Evolutionary conservation across 2,797 vertebrate species (phyloP).

Genomic region (Oreochromis mossambicus): DNA sequence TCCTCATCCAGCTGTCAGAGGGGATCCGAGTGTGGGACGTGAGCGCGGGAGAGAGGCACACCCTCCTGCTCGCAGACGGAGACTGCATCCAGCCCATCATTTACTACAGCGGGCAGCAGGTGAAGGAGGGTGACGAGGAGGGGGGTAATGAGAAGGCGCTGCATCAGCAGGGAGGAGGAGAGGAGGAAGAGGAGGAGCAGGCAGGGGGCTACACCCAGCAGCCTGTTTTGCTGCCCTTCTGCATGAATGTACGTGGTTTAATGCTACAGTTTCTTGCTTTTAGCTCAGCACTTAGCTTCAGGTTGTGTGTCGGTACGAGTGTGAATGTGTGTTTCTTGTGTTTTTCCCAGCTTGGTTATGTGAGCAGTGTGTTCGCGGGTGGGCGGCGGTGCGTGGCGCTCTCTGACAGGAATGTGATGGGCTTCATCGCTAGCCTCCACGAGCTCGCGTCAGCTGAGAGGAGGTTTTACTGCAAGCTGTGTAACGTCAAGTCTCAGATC

Average conservation of each 20-base stretch:
- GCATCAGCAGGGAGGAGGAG: slow-evolving; percentile 17
- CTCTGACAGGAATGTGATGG: slow-evolving; percentile 89
- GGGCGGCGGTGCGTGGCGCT: slow-evolving; percentile 80
- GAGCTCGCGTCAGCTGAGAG: slow-evolving; percentile 92
- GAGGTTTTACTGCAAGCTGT: slow-evolving; percentile 89
- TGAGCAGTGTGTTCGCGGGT: slow-evolving; percentile 87
- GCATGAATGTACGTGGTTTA: slow-evolving; percentile 81
- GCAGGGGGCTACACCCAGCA: slow-evolving; percentile 73
- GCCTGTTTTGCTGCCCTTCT: slow-evolving; percentile 83
- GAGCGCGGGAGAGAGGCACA: slow-evolving; percentile 87
- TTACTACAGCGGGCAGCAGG: slow-evolving; percentile 89
- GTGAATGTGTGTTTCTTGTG: neutral
- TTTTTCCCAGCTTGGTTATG: slow-evolving; percentile 85
- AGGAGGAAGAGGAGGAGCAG: slow-evolving; percentile 57
- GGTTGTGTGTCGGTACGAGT: neutral
- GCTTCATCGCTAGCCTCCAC: slow-evolving; percentile 90
- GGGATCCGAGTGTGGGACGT: slow-evolving; percentile 86
- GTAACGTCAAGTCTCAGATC: slow-evolving; percentile 84
- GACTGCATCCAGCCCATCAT: slow-evolving; percentile 92
- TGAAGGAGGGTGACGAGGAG: slow-evolving; percentile 40
- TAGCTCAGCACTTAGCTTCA: neutral
- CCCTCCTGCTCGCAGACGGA: slow-evolving; percentile 88
- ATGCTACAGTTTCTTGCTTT: neutral
- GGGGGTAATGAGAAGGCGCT: neutral
- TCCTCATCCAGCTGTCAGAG: slow-evolving; percentile 78